Percentiles rank a stretch among this genome's conserved stretches.
Conservation (phyloP, 2,888 invertebrate species). For the Toxonevra muliebris region DNA sequence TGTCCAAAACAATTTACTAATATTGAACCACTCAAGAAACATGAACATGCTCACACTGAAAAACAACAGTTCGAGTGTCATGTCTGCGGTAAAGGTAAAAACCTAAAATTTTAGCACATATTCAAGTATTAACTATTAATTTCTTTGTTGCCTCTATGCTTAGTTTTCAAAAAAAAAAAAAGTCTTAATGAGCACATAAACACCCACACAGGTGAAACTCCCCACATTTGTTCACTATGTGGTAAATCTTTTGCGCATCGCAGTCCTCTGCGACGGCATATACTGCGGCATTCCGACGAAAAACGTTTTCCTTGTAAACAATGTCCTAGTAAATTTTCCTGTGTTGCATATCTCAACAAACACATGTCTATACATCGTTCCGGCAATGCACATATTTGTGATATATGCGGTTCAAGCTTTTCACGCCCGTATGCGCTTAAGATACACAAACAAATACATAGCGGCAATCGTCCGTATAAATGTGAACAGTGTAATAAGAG, state of each 20-base stretch:
- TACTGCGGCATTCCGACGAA: constrained; percentile 68
- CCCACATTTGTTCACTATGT: constrained; percentile 69
- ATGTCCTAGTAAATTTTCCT: constrained; percentile 70
- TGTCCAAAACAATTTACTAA: constrained; percentile 66
- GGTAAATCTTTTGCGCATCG: constrained; percentile 67
- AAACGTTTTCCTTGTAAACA: constrained; percentile 69
- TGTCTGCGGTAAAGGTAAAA: constrained; percentile 47
- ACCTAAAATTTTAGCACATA: no score
- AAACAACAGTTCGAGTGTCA: constrained; percentile 68
- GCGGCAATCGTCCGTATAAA: constrained; percentile 64
- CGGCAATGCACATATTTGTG: constrained; percentile 72
- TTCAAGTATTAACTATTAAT: no score
- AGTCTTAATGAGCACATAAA: constrained; percentile 69
- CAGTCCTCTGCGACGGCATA: constrained; percentile 70
- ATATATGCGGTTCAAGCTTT: constrained; percentile 71
- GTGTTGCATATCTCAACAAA: constrained; percentile 68
- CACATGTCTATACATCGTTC: constrained; percentile 67
- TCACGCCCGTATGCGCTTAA: constrained; percentile 70
- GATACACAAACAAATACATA: constrained; percentile 74
- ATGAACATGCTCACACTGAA: constrained; percentile 68
- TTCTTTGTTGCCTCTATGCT: neutral
- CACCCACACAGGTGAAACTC: constrained; percentile 68
- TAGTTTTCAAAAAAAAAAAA: constrained; percentile 67
- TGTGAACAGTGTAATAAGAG: constrained; percentile 53
- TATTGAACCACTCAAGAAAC: constrained; percentile 65